Evolutionary conservation across 2,113 vertebrate species (phyloP).

Genomic region (Xiphophorus hellerii): DNA sequence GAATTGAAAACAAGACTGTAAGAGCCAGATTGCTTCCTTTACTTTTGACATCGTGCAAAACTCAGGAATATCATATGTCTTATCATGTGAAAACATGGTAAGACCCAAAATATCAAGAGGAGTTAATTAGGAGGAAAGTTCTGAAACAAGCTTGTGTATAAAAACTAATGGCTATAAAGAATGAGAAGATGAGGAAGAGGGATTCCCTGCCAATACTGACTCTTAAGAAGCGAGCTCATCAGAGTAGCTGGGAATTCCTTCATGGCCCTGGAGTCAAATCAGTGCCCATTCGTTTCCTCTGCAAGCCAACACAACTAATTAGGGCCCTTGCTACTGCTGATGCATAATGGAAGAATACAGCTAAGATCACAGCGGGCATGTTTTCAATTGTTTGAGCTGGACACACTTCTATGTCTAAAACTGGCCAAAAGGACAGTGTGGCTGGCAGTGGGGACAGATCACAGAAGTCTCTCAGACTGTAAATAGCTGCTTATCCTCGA

Average conservation of each 20-base stretch:
- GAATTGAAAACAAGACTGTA: background rate
- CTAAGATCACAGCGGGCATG: constrained; percentile 66
- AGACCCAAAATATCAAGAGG: constrained; percentile 13
- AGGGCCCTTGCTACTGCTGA: constrained; percentile 64
- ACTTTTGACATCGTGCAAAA: constrained; percentile 6
- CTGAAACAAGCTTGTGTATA: constrained; percentile 38
- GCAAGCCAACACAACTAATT: constrained; percentile 67
- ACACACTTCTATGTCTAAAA: constrained; percentile 47
- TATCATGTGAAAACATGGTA: constrained; percentile 5
- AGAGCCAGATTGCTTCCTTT: background rate
- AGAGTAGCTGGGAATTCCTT: constrained; percentile 27
- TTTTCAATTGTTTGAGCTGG: constrained; percentile 73
- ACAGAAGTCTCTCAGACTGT: constrained; percentile 44
- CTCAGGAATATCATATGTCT: constrained; percentile 1
- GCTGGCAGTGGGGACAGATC: constrained; percentile 38
- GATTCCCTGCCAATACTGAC: constrained; percentile 51
- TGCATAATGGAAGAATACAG: constrained; percentile 68
- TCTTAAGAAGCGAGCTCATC: constrained; percentile 53
- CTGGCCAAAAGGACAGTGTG: constrained; percentile 30
- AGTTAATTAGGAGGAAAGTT: constrained; percentile 31
- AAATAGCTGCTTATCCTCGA: constrained; percentile 42
- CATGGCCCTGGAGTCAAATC: constrained; percentile 48
- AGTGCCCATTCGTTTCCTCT: constrained; percentile 66
- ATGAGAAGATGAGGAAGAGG: constrained; percentile 41
- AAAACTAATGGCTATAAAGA: constrained; percentile 47